These are phyloP conservation scores for Eutolmus rufibarbis DNA, from an alignment of 2,888 invertebrate genomes.

Conservation along the genomic window DNA sequence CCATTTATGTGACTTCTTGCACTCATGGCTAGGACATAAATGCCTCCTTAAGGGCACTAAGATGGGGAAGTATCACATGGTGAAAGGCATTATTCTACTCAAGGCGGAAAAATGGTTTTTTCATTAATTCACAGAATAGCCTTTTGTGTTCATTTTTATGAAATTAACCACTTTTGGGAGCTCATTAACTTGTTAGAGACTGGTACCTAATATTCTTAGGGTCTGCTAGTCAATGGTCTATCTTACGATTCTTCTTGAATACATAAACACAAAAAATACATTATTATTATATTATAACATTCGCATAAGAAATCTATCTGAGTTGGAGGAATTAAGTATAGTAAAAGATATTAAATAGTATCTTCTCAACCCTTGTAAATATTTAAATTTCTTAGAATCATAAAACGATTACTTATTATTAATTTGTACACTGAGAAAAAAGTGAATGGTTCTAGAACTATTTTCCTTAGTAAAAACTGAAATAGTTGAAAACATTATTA, in stretches of 20 bases:
- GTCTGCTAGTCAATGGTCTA: not conserved
- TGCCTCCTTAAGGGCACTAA: not conserved
- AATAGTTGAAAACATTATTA: too few relatives aligned
- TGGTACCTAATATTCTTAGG: not conserved
- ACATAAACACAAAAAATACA: not conserved
- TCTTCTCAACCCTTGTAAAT: too few relatives aligned
- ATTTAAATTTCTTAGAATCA: too few relatives aligned
- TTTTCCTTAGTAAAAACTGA: too few relatives aligned
- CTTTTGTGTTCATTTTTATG: not conserved
- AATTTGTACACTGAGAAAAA: too few relatives aligned
- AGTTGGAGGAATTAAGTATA: too few relatives aligned
- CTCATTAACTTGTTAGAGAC: not conserved
- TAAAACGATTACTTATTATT: too few relatives aligned
- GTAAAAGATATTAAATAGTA: too few relatives aligned
- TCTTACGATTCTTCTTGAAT: not conserved
- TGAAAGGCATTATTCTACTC: not conserved
- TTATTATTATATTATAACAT: too few relatives aligned
- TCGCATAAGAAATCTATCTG: too few relatives aligned
- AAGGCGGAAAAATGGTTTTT: not conserved
- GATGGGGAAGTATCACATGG: not conserved
- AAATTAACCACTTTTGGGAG: not conserved
- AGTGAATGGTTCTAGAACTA: too few relatives aligned
- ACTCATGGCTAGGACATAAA: not conserved
- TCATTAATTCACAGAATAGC: not conserved
- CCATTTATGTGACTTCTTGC: not conserved